Base-by-base conservation (phyloP, 2,888 invertebrate genomes). In the Arctia plantaginis region DNA sequence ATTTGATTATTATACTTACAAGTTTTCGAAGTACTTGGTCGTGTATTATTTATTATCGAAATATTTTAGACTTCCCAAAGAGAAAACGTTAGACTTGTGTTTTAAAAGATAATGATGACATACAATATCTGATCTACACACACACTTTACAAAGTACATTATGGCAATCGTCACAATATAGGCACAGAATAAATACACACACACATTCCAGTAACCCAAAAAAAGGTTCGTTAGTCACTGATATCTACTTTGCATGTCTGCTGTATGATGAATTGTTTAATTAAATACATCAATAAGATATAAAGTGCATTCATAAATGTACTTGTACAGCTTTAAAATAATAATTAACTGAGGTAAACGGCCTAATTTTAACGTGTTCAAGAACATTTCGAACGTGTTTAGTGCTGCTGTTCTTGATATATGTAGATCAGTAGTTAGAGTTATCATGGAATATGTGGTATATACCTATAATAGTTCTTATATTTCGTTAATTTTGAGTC, bases 81-180 rank as follows among this genome's bases (percentile, higher is more conserved):
- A 18, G 0, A 30, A 27, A 12, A 6, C n/a, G 6, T 44, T 64
- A 18, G 3, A 30, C 27, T 64, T 35, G 39, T 12, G 33, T 35
- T 20, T 27, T 35, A 27, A 27, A 55, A 55, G 8, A 51, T 47
- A 23, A 69, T 30, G 64, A n/a, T 77, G 76, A 62, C 71, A 55
- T 55, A 66, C 39, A 35, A 23, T 44, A 65, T 27, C 35, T 13
- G 27, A 51, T 65, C 73, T 62, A 39, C 70, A 72, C 69, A 74
- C 74, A 66, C 73, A 69, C 73, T 64, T 67, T 67, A 68, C 64
- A 71, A 55, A 41, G 41, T 72, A 72, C 71, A 77, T 80, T 82
- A 82, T 84, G 84, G 84, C 84, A 80, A 80, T 67, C 66, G 33
- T 77, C 35, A 74, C 67, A 73, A 77, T 75, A 66, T 69, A 81